Percentiles rank a stretch among this genome's conserved stretches.
Conservation (phyloP, 2,888 invertebrate genomes). For the Resseliella maxima region DNA sequence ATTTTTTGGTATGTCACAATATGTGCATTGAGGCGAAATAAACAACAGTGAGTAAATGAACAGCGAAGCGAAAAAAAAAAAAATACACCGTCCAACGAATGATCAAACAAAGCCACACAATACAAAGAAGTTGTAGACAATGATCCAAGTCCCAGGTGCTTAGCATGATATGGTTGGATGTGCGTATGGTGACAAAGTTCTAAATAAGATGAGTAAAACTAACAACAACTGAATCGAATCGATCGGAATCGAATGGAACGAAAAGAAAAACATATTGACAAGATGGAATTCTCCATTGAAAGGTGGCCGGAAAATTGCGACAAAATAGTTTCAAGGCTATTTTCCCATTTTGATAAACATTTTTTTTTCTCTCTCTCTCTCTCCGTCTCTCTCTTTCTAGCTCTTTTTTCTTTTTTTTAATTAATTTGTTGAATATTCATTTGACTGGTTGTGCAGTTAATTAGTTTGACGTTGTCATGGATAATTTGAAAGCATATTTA, state of each 20-base stretch:
- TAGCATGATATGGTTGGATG: not conserved
- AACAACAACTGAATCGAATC: not conserved
- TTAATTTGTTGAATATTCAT: constrained; percentile 42
- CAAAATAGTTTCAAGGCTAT: constrained; percentile 29
- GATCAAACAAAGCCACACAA: too few species aligned
- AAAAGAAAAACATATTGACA: not conserved
- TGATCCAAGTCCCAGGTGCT: constrained; percentile 20
- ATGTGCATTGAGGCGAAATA: too few species aligned
- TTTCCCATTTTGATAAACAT: not conserved
- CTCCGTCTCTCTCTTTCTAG: too few species aligned
- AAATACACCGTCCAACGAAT: not conserved
- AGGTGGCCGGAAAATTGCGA: constrained; percentile 36
- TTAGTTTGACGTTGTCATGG: not conserved
- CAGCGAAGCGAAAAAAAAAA: too few species aligned
- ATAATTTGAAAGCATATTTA: not conserved
- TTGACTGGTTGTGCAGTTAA: not conserved
- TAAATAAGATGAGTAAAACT: not conserved
- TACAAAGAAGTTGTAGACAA: not conserved
- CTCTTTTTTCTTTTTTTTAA: not conserved
- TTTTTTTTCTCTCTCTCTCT: too few species aligned
- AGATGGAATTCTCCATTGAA: constrained; percentile 31
- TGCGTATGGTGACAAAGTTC: constrained; percentile 18
- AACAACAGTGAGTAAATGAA: too few species aligned
- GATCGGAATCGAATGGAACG: not conserved
- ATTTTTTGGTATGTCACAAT: constrained; percentile 45